Percentiles rank a stretch among this genome's conserved stretches.
phyloP scores from a whole-genome alignment of 2,797 vertebrate genomes.

The Tinamus major region DNA sequence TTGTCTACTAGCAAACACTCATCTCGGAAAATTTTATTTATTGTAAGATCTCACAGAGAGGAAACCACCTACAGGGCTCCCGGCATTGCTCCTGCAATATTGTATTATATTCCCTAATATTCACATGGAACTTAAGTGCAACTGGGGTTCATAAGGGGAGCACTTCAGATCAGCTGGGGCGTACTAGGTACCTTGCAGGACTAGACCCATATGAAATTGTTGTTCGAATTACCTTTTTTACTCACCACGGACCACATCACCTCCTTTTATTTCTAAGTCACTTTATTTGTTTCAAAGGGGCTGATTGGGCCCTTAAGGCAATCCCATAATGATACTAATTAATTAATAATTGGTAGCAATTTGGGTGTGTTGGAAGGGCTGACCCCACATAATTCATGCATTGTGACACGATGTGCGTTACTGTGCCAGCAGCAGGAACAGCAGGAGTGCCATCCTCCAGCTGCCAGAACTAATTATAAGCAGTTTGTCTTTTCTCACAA shows the following conservation, averaged over 20 bases:
- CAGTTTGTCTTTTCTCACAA: constrained; percentile 61
- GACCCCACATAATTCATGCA: constrained; percentile 65
- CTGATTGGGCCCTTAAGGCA: constrained; percentile 16
- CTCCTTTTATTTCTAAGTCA: background rate
- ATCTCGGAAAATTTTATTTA: background rate
- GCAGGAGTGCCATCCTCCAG: constrained; percentile 71
- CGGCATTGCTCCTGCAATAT: background rate
- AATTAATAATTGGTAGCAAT: constrained; percentile 72
- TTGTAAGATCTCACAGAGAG: background rate
- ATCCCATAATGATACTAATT: constrained; percentile 62
- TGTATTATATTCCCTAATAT: background rate
- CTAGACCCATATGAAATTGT: background rate
- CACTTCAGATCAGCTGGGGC: background rate
- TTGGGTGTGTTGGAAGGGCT: constrained; percentile 56
- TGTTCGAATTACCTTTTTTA: background rate
- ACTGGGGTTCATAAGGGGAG: background rate
- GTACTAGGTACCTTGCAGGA: background rate
- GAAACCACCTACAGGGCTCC: background rate
- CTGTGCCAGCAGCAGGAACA: constrained; percentile 70
- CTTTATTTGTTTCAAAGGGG: constrained; percentile 43
- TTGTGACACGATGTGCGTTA: constrained; percentile 64
- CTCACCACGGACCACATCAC: background rate
- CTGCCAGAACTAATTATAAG: constrained; percentile 72
- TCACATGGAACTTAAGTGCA: background rate
- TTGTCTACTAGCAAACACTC: background rate